Evolutionary conservation across 2,888 invertebrate species (phyloP), one percentile per base, ranked within the genome.

Genomic region (Agrochola macilenta): DNA sequence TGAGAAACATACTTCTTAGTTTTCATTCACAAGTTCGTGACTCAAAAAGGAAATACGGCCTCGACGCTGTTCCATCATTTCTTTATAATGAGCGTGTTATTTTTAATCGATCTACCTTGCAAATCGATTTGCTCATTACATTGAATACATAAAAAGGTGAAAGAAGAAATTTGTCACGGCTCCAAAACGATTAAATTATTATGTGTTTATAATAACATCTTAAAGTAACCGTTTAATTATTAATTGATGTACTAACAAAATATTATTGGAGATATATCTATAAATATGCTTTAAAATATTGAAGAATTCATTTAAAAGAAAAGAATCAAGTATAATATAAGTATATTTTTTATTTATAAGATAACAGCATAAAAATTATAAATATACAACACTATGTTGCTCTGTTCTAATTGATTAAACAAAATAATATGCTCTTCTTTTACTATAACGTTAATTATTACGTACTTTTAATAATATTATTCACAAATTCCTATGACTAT

Each of bases 401-500:
- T 35, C 30, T 30, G 8, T 68, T 49, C 30, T 49, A 63, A 7
- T 63, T 3, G 3, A 69, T 52, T 52, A 35, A 52, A 68, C 52
- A 35, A 52, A 68, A 60, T 46, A 61, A 30, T n/a, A 26, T 70
- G 14, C 5, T 23, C 30, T 70, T 61, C 46, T 17, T 30, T 30
- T 30, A 60, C 70, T 61, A 46, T 17, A 14, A 35, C 8, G 9
- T 52, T 43, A 43, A 43, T 57, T 30, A 3, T 35, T 35, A n/a
- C 2, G 23, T 52, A 30, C 26, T 52, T 65, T 1, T 49, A 35
- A 8, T 63, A 46, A 46, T n/a, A 66, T 52, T 76, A 76, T 76
- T 61, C 63, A 63, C 35, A 68, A 52, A 57, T 74, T 63, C 35
- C 30, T 73, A 74, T 75, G 60, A 75, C 60, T 61, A 46, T 46